Evolutionary conservation across 2,888 invertebrate species (phyloP).

Genomic region (Oxyteleia sp.): DNA sequence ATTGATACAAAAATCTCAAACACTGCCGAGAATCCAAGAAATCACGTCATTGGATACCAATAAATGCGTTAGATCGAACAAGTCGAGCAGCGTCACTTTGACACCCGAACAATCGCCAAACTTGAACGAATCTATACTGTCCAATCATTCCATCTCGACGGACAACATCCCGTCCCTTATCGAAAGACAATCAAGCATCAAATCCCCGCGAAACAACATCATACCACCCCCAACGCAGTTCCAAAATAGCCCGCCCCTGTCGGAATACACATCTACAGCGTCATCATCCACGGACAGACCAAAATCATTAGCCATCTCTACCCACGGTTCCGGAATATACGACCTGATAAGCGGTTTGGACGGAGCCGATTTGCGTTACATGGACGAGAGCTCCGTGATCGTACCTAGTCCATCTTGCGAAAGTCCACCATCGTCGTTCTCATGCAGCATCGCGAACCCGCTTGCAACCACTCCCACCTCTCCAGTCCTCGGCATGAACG

Average conservation of each 20-base stretch:
- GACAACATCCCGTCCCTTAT: constrained; percentile 80
- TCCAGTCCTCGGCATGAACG: constrained; percentile 89
- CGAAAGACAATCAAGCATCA: constrained; percentile 75
- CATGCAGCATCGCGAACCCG: constrained; percentile 85
- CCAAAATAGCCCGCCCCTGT: constrained; percentile 90
- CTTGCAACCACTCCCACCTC: constrained; percentile 89
- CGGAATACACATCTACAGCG: constrained; percentile 89
- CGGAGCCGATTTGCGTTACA: constrained; percentile 95
- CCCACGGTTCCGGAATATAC: constrained; percentile 90
- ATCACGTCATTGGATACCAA: constrained; percentile 90
- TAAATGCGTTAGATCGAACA: constrained; percentile 87
- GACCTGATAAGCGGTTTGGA: constrained; percentile 94
- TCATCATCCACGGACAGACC: constrained; percentile 82
- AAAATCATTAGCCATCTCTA: constrained; percentile 81
- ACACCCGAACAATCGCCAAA: constrained; percentile 85
- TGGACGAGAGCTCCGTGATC: constrained; percentile 96
- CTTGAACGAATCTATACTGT: constrained; percentile 76
- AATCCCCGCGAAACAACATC: constrained; percentile 88
- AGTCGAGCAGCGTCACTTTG: constrained; percentile 86
- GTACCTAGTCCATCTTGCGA: constrained; percentile 93
- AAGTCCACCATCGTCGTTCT: constrained; percentile 91
- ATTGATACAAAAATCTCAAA: constrained; percentile 84
- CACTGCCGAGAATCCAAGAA: constrained; percentile 90
- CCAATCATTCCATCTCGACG: constrained; percentile 68
- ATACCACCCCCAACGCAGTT: constrained; percentile 92